Evolutionary conservation across 2,888 invertebrate species (phyloP), one percentile per base, ranked within the genome.

Genomic region (Papilio gigon): DNA sequence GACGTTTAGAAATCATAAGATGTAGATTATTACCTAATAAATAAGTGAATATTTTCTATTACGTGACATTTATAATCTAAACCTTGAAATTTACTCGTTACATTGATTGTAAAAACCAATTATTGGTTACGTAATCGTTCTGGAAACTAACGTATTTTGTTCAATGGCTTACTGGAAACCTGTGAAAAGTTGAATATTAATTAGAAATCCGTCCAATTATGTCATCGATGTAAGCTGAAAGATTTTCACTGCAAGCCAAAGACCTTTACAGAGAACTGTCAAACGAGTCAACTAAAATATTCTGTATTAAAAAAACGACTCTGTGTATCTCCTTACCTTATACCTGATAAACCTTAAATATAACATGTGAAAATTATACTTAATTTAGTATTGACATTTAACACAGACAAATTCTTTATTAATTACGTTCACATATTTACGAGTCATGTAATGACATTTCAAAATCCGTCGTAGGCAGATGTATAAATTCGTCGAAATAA

Each of bases 201-300:
- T 56, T 17, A 17, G 53, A 56, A 30, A 56, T 56, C 9, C 30
- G 17, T 56, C 30, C n/a, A 53, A 30, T 56, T 56, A 30, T 25
- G 22, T 53, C 53, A 56, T 56, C 53, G 53, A 30, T 17, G 30
- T 56, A 56, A 56, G n/a, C 53, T 50, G 25, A 25, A 25, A 25
- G 27, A 56, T 3, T n/a, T 30, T n/a, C n/a, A 14, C 1, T 56
- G 53, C 30, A 8, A n/a, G 53, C 9, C 53, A 30, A 30, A 30
- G 53, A 56, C 17, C 53, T 56, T 30, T 30, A 14, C 14, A 25
- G n/a, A 50, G n/a, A 14, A 50, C 27, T 8, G 25, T 14, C 27
- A 50, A 25, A 27, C n/a, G 12, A 1, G 25, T 50, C 47, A 22
- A n/a, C 17, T 42, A 42, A 42, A 42, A 6, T 42, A 17, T 17